phyloP scores from a whole-genome alignment of 2,888 invertebrate genomes.

The Kryphioiulus occultus region DNA sequence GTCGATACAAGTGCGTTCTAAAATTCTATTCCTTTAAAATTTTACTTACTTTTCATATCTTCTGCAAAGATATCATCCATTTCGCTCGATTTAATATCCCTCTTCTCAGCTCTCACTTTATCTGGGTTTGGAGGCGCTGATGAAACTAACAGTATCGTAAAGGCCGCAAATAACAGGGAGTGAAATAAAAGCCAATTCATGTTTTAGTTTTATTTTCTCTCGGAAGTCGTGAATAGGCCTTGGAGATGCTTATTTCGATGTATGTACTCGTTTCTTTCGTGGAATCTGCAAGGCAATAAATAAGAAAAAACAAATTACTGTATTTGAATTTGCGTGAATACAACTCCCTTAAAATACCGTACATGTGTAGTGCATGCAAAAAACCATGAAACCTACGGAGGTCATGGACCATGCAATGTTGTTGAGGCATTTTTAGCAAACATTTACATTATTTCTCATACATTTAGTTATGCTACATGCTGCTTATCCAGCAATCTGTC shows the following conservation, averaged over 20 bases:
- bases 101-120: slow-evolving; percentile 33
- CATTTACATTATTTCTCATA: background rate
- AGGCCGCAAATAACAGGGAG: slow-evolving; percentile 22
- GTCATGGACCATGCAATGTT: background rate
- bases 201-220: background rate
- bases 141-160: slow-evolving; percentile 20
- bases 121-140: slow-evolving; percentile 26
- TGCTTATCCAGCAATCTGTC: background rate
- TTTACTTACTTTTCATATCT: slow-evolving; percentile 42
- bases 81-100: slow-evolving; percentile 46
- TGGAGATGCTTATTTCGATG: background rate
- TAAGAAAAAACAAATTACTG: background rate
- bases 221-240: background rate
- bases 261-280: background rate
- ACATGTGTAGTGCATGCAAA: too few species aligned
- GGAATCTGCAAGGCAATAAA: background rate
- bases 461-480: background rate
- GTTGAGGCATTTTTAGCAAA: background rate
- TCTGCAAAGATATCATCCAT: slow-evolving; percentile 45
- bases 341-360: background rate
- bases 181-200: slow-evolving; percentile 42
- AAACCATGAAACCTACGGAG: background rate
- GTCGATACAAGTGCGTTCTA: too few species aligned
- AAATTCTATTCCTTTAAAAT: background rate
- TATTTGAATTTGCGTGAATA: background rate